Evolutionary conservation across 1,140 invertebrate species (phyloP).

Genomic region (Ceratina australensis): DNA sequence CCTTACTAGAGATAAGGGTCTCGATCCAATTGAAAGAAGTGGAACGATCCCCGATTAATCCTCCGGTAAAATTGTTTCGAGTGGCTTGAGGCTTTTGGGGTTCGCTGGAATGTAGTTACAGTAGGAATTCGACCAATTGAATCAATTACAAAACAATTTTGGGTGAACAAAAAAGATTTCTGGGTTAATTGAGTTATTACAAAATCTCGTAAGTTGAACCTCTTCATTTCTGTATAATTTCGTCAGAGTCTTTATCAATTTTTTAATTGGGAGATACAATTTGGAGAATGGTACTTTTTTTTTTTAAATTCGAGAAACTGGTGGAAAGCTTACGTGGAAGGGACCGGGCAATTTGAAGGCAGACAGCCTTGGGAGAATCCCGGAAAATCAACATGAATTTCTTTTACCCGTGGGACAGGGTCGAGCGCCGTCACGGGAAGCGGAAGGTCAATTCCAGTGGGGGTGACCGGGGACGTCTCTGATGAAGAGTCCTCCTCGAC

Average conservation of each 20-base stretch:
- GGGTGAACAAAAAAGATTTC: too few relatives aligned
- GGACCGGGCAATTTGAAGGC: conserved; percentile 33
- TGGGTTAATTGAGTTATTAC: too few relatives aligned
- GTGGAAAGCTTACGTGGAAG: background rate
- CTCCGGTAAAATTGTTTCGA: background rate
- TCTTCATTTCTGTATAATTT: too few relatives aligned
- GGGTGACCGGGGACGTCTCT: conserved; percentile 20
- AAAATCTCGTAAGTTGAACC: too few relatives aligned
- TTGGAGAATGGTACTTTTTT: too few relatives aligned
- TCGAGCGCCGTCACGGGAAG: conserved; percentile 42
- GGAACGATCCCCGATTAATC: conserved; percentile 36
- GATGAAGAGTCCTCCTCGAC: conserved; percentile 39
- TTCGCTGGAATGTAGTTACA: background rate
- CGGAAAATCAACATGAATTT: conserved; percentile 60
- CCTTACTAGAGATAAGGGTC: background rate
- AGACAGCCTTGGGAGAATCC: conserved; percentile 26
- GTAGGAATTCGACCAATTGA: too few relatives aligned
- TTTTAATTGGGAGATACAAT: too few relatives aligned
- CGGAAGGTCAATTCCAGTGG: conserved; percentile 27
- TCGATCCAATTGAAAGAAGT: conserved; percentile 39
- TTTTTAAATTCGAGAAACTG: background rate
- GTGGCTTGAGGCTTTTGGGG: background rate
- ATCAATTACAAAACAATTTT: too few relatives aligned
- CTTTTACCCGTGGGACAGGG: conserved; percentile 43
- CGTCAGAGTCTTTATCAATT: too few relatives aligned